Base-by-base conservation (phyloP, 1,140 invertebrate species). In the Aphidius ervi region DNA sequence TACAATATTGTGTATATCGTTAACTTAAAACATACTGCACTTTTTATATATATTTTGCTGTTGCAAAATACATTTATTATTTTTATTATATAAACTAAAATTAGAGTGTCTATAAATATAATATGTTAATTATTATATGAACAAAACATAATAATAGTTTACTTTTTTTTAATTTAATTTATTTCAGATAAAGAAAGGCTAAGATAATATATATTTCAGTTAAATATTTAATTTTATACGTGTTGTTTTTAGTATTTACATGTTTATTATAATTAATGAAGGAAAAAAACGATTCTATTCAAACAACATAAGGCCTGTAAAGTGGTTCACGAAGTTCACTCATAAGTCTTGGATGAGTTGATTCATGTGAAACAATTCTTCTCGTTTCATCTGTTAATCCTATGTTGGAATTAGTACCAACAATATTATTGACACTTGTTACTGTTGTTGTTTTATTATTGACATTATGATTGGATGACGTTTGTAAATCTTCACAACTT, bases 221-320 rank as follows among this genome's bases (percentile, higher is more conserved):
- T 31, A 31, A 31, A 31, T 31, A 31, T 3, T 1, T 31, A 31
- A 31, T 31, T 31, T 31, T 31, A 31, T 31, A 31, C 23, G 23
- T 31, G 4, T 31, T 31, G 4, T 56, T 49, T 53, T 48, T 63
- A n/a, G 39, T 47, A 53, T 63, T 45, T 45, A 7, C 7, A 45
- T 45, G 1, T 9, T 9, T 45, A 10, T 9, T 10, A 45, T 10
- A 45, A 45, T 45, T 45, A 45, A 45, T 16, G 16, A 56, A 45
- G 23, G 5, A 53, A 4, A 37, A 53, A n/a, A 20, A 43, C 2
- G 20, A 48, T 37, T 5, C 9, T 10, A 56, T 67, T 77, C 75
- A 78, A 64, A 76, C 75, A 49, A 80, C 77, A 56, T 79, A 80
- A 55, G 78, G 78, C 53, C 78, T 74, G 66, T 80, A 80, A 41